Conservation (phyloP, 2,888 invertebrate species). For the Agonopterix arenella region DNA sequence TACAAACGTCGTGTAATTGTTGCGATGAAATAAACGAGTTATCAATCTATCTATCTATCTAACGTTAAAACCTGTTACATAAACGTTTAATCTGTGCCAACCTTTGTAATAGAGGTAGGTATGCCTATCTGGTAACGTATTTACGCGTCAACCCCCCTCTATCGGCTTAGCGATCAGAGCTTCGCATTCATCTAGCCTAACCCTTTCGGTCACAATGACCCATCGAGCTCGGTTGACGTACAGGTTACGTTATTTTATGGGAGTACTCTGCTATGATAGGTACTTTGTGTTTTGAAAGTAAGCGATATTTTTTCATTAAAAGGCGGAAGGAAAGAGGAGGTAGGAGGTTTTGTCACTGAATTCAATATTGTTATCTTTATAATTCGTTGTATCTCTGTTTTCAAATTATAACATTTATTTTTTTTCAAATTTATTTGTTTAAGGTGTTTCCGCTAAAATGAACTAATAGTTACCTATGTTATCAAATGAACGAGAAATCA, state of each 20-base stretch:
- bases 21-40: no score
- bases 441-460: no score
- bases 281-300: background rate
- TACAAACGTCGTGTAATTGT: no score
- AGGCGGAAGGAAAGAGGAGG: background rate
- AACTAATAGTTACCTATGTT: no score
- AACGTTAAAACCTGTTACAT: no score
- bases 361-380: no score
- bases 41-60: no score
- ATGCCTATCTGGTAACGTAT: constrained; percentile 9
- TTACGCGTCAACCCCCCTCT: constrained; percentile 46
- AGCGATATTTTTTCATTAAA: background rate
- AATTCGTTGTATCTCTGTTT: no score
- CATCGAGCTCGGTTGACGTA: constrained; percentile 39
- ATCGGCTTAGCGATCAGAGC: constrained; percentile 43
- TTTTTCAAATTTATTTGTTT: no score
- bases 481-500: no score
- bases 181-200: constrained; percentile 60
- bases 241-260: constrained; percentile 44
- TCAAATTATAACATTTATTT: no score
- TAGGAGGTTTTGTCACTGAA: background rate
- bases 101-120: background rate
- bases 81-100: no score
- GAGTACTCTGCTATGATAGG: constrained; percentile 11
- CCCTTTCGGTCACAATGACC: constrained; percentile 48